Base-by-base conservation (phyloP, 2,797 vertebrate genomes). In the Tapera naevia region DNA sequence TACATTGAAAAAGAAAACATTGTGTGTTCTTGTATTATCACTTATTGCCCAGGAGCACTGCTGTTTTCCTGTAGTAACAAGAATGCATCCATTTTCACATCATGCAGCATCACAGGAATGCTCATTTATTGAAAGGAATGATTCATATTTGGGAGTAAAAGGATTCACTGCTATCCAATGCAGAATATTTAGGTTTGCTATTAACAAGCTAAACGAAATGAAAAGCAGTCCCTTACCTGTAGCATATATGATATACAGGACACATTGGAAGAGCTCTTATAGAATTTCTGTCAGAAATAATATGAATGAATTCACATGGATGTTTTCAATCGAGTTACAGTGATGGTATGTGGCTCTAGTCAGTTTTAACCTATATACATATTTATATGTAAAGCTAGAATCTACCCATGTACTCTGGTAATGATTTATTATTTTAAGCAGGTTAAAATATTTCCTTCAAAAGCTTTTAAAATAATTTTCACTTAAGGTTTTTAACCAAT, bases 201-300 rank as follows among this genome's bases (percentile, higher is more conserved):
- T 43, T 58, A 39, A 62, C 75, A 41, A 79, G 9, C 5, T 80
- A 28, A 83, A 56, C 4, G 10, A 56, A 76, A 39, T 9, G 10
- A 41, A 85, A 78, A 51, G 4, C 56, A 72, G 21, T 37, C 30
- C 51, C 50, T 64, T 25, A 32, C 25, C 17, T 32, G 22, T 4
- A 37, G 21, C 1, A 0, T 27, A 50, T 2, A 0, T 15, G 17
- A n/a, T n/a, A 7, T 16, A n/a, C 2, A 32, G 14, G n/a, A 32
- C n/a, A 7, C 37, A 30, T 8, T 54, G 57, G 32, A 45, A 84
- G 8, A 51, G 1, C 19, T 50, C 7, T 19, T 28, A 28, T 0
- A 35, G 50, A 33, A 56, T 51, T 79, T 51, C 27, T 53, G 27
- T 27, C 28, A 73, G 32, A 58, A 75, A 75, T 27, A 45, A 46